phyloP scores from a whole-genome alignment of 2,113 vertebrate genomes.

The Cottus gobio region DNA sequence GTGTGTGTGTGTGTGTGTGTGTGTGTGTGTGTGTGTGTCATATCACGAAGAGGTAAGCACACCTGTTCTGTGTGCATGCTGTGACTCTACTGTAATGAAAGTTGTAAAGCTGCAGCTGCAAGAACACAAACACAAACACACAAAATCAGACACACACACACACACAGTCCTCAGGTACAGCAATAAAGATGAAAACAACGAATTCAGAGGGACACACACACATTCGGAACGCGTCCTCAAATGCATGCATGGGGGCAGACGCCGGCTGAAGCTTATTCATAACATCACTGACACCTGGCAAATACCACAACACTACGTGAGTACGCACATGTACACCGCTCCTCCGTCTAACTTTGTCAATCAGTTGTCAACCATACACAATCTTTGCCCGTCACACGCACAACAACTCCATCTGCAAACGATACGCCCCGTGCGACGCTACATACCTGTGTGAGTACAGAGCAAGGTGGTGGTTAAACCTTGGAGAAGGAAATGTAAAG shows the following conservation, averaged over 20 bases:
- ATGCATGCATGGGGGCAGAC: conserved; percentile 37
- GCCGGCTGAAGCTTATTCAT: conserved; percentile 62
- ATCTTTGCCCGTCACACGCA: conserved; percentile 6
- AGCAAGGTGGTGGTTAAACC: not conserved
- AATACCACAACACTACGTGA: conserved; percentile 80
- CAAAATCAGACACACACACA: not conserved
- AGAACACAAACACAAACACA: not conserved
- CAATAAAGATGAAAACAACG: conserved; percentile 21
- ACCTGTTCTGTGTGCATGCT: conserved; percentile 26
- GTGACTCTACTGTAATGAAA: conserved; percentile 17
- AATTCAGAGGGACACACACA: not conserved
- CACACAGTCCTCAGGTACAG: conserved; percentile 17
- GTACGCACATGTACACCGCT: conserved; percentile 47
- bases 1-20: not conserved
- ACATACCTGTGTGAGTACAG: not conserved
- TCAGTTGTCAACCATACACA: conserved; percentile 22
- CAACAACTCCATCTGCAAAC: conserved; percentile 11
- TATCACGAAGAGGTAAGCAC: conserved; percentile 23
- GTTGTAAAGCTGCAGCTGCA: conserved; percentile 45
- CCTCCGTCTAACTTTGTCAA: conserved; percentile 36
- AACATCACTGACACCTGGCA: conserved; percentile 72
- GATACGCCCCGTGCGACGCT: not conserved
- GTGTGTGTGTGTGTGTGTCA: not conserved
- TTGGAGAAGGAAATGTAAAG: not conserved
- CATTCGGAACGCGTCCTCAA: not conserved